phyloP scores from a whole-genome alignment of 2,113 vertebrate genomes.

The Onychorhynchus coronatus region DNA sequence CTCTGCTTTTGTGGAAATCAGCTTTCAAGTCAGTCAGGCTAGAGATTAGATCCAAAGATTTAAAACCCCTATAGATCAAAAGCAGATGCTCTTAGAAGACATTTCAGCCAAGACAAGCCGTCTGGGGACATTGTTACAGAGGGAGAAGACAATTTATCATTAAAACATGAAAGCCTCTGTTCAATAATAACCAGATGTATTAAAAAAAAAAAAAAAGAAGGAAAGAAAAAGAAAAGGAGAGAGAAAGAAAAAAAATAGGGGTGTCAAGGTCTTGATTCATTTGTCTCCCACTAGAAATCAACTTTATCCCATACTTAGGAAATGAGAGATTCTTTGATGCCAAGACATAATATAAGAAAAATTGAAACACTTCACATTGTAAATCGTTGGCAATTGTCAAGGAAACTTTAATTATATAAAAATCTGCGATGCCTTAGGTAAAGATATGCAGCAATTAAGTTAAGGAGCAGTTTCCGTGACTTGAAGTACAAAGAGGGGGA shows the following conservation, averaged over 20 bases:
- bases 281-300: slow-evolving; percentile 75
- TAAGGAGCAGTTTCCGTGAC: background rate
- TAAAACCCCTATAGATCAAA: slow-evolving; percentile 82
- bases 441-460: slow-evolving; percentile 42
- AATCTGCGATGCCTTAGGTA: slow-evolving; percentile 2
- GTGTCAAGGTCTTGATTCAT: slow-evolving; percentile 82
- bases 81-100: slow-evolving; percentile 84
- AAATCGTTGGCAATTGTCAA: slow-evolving; percentile 72
- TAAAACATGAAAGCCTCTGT: slow-evolving; percentile 84
- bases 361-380: slow-evolving; percentile 73
- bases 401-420: slow-evolving; percentile 69
- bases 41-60: slow-evolving; percentile 79
- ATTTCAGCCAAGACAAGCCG: slow-evolving; percentile 72
- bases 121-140: slow-evolving; percentile 80
- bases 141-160: slow-evolving; percentile 84
- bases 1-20: slow-evolving; percentile 70
- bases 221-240: slow-evolving; percentile 53
- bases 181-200: slow-evolving; percentile 95
- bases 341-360: slow-evolving; percentile 68
- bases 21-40: slow-evolving; percentile 70
- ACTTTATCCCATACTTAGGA: slow-evolving; percentile 74
- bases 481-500: background rate
- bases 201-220: slow-evolving; percentile 39
- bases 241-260: slow-evolving; percentile 65
- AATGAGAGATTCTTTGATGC: slow-evolving; percentile 73